Evolutionary conservation across 2,113 vertebrate genomes (phyloP), one percentile per base, ranked within the genome.

Genomic region (Hippocampus zosterae): DNA sequence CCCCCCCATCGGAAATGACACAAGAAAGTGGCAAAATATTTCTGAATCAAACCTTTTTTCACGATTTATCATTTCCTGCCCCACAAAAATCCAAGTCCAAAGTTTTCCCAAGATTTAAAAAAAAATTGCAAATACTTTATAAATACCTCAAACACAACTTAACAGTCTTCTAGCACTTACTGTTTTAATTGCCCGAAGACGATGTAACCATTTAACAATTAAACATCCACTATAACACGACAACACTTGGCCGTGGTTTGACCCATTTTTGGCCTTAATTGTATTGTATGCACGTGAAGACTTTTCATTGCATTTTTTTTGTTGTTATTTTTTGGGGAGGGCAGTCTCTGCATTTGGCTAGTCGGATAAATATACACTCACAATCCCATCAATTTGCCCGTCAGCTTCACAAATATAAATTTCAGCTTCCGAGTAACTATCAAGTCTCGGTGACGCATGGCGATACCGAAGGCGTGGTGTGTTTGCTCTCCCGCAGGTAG

Each of bases 401-500:
- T 44, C 42, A 18, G 6, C 46, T 48, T 16, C 46, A 19, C 18
- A 19, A 16, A 50, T 16, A 5, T 16, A 19, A 50, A 50, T 50
- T 50, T 50, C 16, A 50, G 18, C 16, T 33, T 33, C 27, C 57
- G 33, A 60, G 12, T 7, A 33, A 60, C 27, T 13, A 9, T 60
- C 1, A 33, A 60, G 29, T 60, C 27, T 7, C 33, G 5, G 12
- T 33, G 66, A 61, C 21, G 56, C 52, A 55, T n/a, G n/a, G 21
- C n/a, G 52, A n/a, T 44, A 71, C 66, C 69, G 21, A 57, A 50
- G 63, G 67, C 72, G 23, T 79, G 12, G 0, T 21, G 67, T 70
- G 71, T 71, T 77, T 8, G 63, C 53, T 9, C 29, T 46, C 8
- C 60, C 0, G 67, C 2, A 0, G 48, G 65, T 27, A 1, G 41